Evolutionary conservation across 35 echinoderm and acorn worm species (phyloP).

Genomic region (Hemicentrotus pulcherrimus): DNA sequence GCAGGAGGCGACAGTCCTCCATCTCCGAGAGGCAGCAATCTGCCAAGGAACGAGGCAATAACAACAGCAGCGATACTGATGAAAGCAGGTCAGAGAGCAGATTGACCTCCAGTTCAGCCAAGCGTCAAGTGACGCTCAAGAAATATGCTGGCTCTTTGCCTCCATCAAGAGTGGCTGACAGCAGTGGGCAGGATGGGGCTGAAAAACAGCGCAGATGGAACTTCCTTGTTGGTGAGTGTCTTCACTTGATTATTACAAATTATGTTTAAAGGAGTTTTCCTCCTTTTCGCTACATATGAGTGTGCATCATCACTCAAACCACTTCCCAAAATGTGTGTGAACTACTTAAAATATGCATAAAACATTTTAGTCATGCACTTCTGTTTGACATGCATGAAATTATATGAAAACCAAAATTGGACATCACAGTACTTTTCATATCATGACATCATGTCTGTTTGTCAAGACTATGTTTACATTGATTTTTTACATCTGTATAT

Average conservation of each 20-base stretch:
- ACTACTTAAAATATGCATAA: too few relatives aligned
- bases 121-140: neutral
- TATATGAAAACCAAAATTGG: too few relatives aligned
- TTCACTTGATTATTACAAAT: neutral
- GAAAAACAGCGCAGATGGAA: constrained; percentile 61
- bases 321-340: neutral
- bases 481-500: too few relatives aligned
- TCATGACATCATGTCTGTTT: too few relatives aligned
- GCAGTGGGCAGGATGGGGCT: constrained; percentile 21
- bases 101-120: constrained; percentile 13
- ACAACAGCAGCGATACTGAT: constrained; percentile 95
- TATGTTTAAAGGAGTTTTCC: too few relatives aligned
- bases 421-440: too few relatives aligned
- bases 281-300: too few relatives aligned
- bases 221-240: constrained; percentile 63
- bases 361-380: too few relatives aligned
- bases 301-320: neutral
- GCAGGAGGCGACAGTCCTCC: constrained; percentile 63
- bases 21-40: constrained; percentile 55
- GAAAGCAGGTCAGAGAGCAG: constrained; percentile 73
- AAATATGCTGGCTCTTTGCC: neutral
- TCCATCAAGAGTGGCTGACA: neutral
- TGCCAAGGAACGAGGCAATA: constrained; percentile 50
- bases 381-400: too few relatives aligned
- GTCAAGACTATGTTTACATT: too few relatives aligned